phyloP scores from a whole-genome alignment of 2,888 invertebrate species.

The Anoplius nigerrimus region DNA sequence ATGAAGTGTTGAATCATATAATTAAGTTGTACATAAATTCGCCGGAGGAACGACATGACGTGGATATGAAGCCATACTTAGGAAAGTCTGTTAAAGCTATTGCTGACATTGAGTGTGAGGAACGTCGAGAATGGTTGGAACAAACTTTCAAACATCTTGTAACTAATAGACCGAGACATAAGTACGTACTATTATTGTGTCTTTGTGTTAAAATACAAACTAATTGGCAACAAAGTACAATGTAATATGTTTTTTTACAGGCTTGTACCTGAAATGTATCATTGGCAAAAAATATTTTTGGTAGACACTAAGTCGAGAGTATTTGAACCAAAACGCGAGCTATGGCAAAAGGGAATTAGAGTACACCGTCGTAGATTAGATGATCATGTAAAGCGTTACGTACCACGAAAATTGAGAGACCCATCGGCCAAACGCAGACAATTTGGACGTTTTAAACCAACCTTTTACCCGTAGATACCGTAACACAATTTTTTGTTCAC shows the following conservation, averaged over 20 bases:
- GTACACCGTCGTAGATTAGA: conserved; percentile 81
- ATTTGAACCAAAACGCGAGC: conserved; percentile 82
- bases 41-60: conserved; percentile 79
- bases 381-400: conserved; percentile 82
- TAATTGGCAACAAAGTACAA: conserved; percentile 1
- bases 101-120: conserved; percentile 83
- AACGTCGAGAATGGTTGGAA: conserved; percentile 84
- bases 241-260: conserved; percentile 55
- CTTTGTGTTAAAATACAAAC: not conserved
- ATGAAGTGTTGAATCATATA: conserved; percentile 84
- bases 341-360: conserved; percentile 82
- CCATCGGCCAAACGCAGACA: conserved; percentile 78
- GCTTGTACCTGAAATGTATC: conserved; percentile 82
- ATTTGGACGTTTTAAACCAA: conserved; percentile 78
- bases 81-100: conserved; percentile 78
- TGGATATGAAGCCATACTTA: conserved; percentile 86
- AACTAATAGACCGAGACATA: conserved; percentile 81
- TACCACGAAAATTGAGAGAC: conserved; percentile 80
- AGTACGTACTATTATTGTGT: conserved; percentile 50
- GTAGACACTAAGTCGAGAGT: conserved; percentile 82
- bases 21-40: conserved; percentile 85
- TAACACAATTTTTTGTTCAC: not conserved
- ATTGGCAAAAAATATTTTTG: conserved; percentile 91
- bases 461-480: conserved; percentile 80
- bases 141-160: conserved; percentile 81